Base-by-base conservation (phyloP, 2,888 invertebrate species). In the Cecidostiba fungosa region DNA sequence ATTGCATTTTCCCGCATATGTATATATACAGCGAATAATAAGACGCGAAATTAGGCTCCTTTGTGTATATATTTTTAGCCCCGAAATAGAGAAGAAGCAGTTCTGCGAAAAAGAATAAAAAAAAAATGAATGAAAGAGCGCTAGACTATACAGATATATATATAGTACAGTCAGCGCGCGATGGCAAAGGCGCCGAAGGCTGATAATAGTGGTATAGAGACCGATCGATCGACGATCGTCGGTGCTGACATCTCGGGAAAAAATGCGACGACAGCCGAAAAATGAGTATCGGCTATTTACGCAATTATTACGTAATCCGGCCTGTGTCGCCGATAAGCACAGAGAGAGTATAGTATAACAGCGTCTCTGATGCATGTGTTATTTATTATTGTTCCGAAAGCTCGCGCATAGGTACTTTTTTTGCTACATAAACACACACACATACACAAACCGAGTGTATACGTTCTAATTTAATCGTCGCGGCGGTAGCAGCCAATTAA, bases 391-490 rank as follows among this genome's bases (percentile, higher is more conserved):
- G 54, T 59, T 59, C 54, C 54, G 54, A 59, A 59, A n/a, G 23
- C n/a, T n/a, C 54, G 19, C n/a, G n/a, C n/a, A n/a, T 19, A 59
- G n/a, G 5, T 59, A 23, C n/a, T n/a, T 8, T 59, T 19, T 59
- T 43, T 43, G 2, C 39, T 43, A 43, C 10, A 43, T 10, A 39
- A 6, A 39, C 6, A 36, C 36, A 0, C 36, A 6, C 36, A 8
- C 39, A 8, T 8, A 0, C 39, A 12, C 12, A 12, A 8, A 43
- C 39, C 32, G 32, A 32, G 29, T 26, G 14, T 50, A 36, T 70
- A 62, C 77, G 66, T 81, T 80, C 77, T 73, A 84, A 86, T 86
- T 80, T 80, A 86, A 77, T 80, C 59, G 82, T 6, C 62, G 70
- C 50, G 26, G 62, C 74, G n/a, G 5, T n/a, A 29, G 77, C 36